phyloP scores from a whole-genome alignment of 2,797 vertebrate genomes.

The Lacerta agilis region DNA sequence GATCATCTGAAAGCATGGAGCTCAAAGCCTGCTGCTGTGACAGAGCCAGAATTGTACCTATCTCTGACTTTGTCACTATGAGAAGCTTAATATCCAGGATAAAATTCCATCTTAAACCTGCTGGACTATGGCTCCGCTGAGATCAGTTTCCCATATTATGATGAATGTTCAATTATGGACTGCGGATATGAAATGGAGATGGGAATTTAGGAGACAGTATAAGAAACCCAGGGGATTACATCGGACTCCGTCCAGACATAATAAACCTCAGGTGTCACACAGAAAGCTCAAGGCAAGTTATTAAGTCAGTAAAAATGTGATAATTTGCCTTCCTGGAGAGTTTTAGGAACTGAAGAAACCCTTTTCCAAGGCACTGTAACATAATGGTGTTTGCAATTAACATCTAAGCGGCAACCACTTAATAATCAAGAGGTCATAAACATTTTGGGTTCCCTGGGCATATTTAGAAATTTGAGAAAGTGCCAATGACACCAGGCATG shows the following conservation, averaged over 20 bases:
- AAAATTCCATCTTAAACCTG: background rate
- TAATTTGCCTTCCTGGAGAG: background rate
- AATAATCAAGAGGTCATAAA: no score
- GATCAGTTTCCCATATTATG: background rate
- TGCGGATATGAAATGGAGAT: background rate
- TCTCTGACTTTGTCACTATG: background rate
- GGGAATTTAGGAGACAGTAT: slow-evolving; percentile 3
- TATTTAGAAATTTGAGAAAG: no score
- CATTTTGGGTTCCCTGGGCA: no score
- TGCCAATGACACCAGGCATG: no score
- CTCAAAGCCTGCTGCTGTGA: background rate
- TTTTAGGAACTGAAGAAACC: slow-evolving; percentile 1
- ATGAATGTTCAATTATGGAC: background rate
- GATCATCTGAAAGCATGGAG: background rate
- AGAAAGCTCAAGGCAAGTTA: slow-evolving; percentile 1
- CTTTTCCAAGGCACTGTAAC: background rate
- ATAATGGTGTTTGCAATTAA: background rate
- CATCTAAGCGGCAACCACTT: background rate
- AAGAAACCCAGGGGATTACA: background rate
- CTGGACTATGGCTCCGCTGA: background rate
- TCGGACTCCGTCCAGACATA: slow-evolving; percentile 17
- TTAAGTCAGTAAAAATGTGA: slow-evolving; percentile 13
- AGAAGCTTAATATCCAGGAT: background rate
- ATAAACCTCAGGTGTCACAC: background rate
- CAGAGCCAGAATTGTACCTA: no score